A percentile compares a stretch with the other conserved stretches of the same genome.
phyloP scores from a whole-genome alignment of 2,797 vertebrate species.

The Danio choprae region DNA sequence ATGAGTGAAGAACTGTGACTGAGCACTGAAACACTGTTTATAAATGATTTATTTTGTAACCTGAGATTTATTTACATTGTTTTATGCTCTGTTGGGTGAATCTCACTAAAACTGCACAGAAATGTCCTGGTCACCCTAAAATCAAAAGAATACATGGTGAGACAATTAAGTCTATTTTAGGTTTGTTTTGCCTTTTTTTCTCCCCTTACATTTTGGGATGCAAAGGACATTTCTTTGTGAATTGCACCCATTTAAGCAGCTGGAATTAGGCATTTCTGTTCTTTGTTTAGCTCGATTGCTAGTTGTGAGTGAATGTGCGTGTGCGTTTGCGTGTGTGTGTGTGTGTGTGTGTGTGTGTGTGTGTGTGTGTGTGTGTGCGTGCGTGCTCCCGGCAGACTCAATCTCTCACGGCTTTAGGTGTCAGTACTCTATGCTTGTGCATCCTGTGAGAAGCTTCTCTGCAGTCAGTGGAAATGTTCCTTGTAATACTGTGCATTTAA shows the following conservation, averaged over 20 bases:
- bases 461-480: constrained; percentile 95
- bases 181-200: constrained; percentile 68
- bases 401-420: constrained; percentile 81
- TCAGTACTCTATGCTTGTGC: constrained; percentile 90
- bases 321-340: too few relatives aligned
- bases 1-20: constrained; percentile 87
- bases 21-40: constrained; percentile 87
- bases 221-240: constrained; percentile 25
- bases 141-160: constrained; percentile 18
- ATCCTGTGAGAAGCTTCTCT: constrained; percentile 96
- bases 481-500: constrained; percentile 99
- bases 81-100: constrained; percentile 44
- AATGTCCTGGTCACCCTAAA: constrained; percentile 13
- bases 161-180: constrained; percentile 71
- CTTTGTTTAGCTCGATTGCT: constrained; percentile 45
- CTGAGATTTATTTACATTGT: constrained; percentile 75
- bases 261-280: constrained; percentile 60
- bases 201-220: background rate
- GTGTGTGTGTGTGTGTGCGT: constrained; percentile 53
- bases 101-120: background rate
- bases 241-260: constrained; percentile 70
- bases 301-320: constrained; percentile 28
- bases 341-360: constrained; percentile 52
- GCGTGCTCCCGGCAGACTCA: constrained; percentile 78
- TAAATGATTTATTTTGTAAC: constrained; percentile 66